Conservation (phyloP, 53 echinoderm and acorn worm species). For the Holothuria leucospilota region DNA sequence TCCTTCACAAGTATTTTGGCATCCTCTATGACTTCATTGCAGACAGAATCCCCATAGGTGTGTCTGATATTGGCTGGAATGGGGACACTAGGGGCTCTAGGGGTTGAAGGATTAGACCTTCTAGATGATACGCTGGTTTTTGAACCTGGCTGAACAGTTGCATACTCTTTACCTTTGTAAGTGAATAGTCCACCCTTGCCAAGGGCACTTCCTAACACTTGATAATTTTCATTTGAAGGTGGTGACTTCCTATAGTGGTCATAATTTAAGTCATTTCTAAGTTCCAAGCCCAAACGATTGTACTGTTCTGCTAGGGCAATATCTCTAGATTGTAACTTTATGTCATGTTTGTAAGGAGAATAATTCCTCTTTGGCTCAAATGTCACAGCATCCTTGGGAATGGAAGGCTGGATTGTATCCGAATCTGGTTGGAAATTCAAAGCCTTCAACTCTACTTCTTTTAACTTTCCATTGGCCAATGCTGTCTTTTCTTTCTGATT, state of each 20-base stretch:
- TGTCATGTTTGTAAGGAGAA: conserved; percentile 74
- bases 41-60: conserved; percentile 78
- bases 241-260: conserved; percentile 64
- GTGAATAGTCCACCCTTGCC: conserved; percentile 76
- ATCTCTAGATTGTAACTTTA: conserved; percentile 82
- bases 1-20: conserved; percentile 3
- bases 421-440: conserved; percentile 76
- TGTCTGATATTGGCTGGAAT: conserved; percentile 85
- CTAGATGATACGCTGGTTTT: not conserved
- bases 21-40: conserved; percentile 61
- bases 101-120: not conserved
- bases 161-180: conserved; percentile 61
- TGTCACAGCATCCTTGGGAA: conserved; percentile 16
- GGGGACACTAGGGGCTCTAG: conserved; percentile 44
- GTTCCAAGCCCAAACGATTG: conserved; percentile 75
- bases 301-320: conserved; percentile 79
- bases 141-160: conserved; percentile 29
- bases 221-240: conserved; percentile 54
- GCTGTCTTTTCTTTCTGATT: conserved; percentile 71
- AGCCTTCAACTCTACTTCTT: conserved; percentile 65
- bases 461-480: conserved; percentile 67
- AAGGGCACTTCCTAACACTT: conserved; percentile 73
- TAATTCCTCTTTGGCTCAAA: conserved; percentile 71
- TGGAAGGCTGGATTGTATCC: conserved; percentile 25
- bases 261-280: conserved; percentile 69